A percentile compares a stretch with the other conserved stretches of the same genome.
Conservation (phyloP, 2,797 vertebrate genomes). For the Rousettus madagascariensis region DNA sequence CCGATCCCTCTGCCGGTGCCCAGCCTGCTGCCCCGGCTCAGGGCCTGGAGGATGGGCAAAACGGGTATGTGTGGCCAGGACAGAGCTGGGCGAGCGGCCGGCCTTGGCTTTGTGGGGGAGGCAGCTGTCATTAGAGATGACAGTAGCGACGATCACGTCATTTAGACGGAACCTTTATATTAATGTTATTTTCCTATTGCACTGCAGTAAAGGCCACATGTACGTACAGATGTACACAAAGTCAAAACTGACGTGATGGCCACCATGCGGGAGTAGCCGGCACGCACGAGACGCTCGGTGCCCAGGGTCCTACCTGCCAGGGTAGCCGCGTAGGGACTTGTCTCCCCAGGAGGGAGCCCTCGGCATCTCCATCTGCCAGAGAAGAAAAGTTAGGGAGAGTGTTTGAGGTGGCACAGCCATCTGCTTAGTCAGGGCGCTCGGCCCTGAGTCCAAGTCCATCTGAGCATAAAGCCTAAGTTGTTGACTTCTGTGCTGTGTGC, state of each 20-base stretch:
- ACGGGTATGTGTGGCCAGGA: slow-evolving; percentile 61
- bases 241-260: no score
- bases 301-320: not conserved
- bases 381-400: not conserved
- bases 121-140: rapidly evolving
- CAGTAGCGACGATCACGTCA: rapidly evolving
- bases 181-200: rapidly evolving
- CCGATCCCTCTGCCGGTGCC: slow-evolving; percentile 63
- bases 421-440: not conserved
- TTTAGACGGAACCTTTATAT: not conserved
- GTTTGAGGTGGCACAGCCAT: not conserved
- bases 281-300: rapidly evolving
- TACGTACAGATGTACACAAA: rapidly evolving
- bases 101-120: no score
- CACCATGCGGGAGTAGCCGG: no score
- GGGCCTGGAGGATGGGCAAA: slow-evolving; percentile 76
- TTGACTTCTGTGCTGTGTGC: not conserved
- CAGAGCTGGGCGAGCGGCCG: not conserved
- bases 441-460: not conserved
- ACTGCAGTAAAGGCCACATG: rapidly evolving
- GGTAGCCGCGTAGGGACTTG: not conserved
- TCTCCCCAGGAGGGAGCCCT: not conserved
- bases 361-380: not conserved
- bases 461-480: not conserved
- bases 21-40: slow-evolving; percentile 70